Evolutionary conservation across 2,113 vertebrate species (phyloP), one percentile per base, ranked within the genome.

Genomic region (Numenius arquata): DNA sequence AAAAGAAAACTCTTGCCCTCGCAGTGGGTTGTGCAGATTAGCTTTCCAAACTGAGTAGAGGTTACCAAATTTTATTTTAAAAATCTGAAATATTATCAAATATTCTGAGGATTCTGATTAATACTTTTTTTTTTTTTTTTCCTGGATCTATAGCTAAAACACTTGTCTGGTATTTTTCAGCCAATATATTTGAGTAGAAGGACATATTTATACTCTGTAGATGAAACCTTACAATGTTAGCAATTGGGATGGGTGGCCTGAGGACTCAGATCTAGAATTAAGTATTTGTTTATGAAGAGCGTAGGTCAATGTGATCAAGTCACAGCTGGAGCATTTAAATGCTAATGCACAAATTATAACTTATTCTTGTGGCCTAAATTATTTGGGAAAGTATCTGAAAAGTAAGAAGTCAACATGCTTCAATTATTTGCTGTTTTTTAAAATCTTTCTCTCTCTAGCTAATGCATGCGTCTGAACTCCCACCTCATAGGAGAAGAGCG

Each of bases 341-440:
- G 50, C 55, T 91, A 86, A 88, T 80, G 83, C 72, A 90, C 50
- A 96, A 95, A 93, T 83, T 79, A 73, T 11, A 68, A 70, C 59
- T 83, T 85, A n/a, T 62, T 79, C 55, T 90, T 2, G 10, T 66
- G 55, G n/a, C 55, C 79, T 94, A 48, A 92, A 92, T 93, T 65
- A 85, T 83, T 90, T 93, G 85, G 88, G 90, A 72, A 78, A 68
- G 15, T 65, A 73, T 68, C 52, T 82, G 59, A 52, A 89, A 81
- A 89, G 92, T 81, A 88, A 67, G 73, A 91, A 82, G 81, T 79
- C 58, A 79, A 73, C 77, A 62, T 61, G 45, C 71, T 82, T 91
- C 59, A 82, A 25, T 85, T 73, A 76, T 58, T 88, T 88, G 32
- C 67, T 89, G 47, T 30, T 56, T 67, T 27, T 9, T 72, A 91